These are phyloP conservation scores for Lagopus leucura DNA, from an alignment of 2,113 vertebrate species.

Conservation along the genomic window DNA sequence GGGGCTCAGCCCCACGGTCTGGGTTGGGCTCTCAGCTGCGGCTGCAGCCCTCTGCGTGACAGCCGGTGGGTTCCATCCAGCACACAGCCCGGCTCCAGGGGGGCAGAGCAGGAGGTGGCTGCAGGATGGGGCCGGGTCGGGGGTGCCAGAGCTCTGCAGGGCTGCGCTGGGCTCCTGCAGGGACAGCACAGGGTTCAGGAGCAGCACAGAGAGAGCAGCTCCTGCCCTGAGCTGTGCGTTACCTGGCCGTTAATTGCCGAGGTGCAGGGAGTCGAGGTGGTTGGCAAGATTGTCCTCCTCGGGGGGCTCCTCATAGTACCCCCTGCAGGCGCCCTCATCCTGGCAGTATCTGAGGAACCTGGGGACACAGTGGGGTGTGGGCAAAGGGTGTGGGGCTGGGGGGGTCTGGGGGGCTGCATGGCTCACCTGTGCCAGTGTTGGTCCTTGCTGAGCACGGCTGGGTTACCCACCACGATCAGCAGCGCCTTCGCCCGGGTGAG, in stretches of 20 bases:
- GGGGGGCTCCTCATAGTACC: constrained; percentile 51
- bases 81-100: accelerated
- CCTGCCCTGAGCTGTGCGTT: background rate
- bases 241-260: constrained; percentile 62
- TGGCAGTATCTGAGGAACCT: constrained; percentile 89
- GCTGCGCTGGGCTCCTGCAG: background rate
- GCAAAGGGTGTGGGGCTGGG: background rate
- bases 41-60: background rate
- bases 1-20: background rate
- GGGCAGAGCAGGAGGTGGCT: background rate
- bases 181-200: background rate
- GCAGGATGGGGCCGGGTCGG: background rate
- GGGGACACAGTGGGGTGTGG: background rate
- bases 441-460: constrained; percentile 82
- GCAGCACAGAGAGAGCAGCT: background rate
- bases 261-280: constrained; percentile 38
- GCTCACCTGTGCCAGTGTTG: constrained; percentile 83
- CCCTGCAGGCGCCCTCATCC: constrained; percentile 73
- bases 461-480: constrained; percentile 93
- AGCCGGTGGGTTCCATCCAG: accelerated
- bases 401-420: background rate
- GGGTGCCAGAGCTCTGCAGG: background rate
- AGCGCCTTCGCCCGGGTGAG: constrained; percentile 92
- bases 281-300: background rate
- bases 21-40: background rate